Evolutionary conservation across 1,140 invertebrate genomes (phyloP), one percentile per base, ranked within the genome.

Genomic region (Drosophila suzukii): DNA sequence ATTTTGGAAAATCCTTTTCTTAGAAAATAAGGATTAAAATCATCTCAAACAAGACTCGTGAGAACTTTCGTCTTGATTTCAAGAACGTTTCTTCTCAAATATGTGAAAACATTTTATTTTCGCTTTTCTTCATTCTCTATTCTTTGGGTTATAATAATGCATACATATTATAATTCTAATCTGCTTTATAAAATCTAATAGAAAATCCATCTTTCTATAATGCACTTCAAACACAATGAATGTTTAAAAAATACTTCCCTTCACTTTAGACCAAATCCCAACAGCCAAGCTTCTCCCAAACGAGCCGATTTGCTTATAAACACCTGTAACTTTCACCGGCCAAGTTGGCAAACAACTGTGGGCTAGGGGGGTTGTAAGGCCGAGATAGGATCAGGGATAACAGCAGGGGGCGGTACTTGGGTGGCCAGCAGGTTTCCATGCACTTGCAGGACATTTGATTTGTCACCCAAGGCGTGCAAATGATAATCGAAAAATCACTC

Each of bases 401-500:
- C 10, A 41, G 30, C n/a, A 27, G 47, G 41, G 34, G 43, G 24
- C 7, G 15, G 41, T 30, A 3, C 24, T 38, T 20, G 70, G 60
- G 55, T 38, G 63, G 63, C 30, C 34, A 44, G 43, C 63, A 86
- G 49, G 71, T 80, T 82, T 75, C 75, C 81, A 62, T 82, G 82
- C 83, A 82, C 71, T 88, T 81, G 81, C 73, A 62, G 70, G 78
- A 75, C 82, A 88, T 86, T 86, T 86, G 82, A 86, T 88, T 88
- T 88, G 84, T 88, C 84, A 88, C 84, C 84, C 80, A 83, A 89
- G 84, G 84, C 84, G 84, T 88, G 79, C 84, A 88, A 88, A 88
- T 88, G 84, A 88, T 88, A 88, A 88, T 88, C 84, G 84, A 88
- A 88, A 88, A 88, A 88, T 88, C 84, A 88, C 84, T 88, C 84